Percentiles rank a stretch among this genome's conserved stretches.
Conservation (phyloP, 2,113 vertebrate species). For the Calidris pugnax region DNA sequence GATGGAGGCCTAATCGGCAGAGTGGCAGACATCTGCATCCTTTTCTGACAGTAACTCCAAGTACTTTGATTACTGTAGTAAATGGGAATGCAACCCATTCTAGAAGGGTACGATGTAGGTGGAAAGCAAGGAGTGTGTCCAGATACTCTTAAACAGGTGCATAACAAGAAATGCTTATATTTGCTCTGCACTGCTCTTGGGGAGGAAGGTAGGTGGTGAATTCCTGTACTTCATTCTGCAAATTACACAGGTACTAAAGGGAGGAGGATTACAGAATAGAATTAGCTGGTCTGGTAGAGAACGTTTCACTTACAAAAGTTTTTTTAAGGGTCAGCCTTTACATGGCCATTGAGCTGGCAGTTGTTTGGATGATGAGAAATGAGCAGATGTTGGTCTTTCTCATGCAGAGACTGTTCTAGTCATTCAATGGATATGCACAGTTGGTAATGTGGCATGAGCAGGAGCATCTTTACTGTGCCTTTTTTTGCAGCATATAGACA, state of each 20-base stretch:
- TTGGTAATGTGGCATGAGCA: background rate
- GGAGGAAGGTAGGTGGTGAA: constrained; percentile 39
- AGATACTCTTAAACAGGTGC: constrained; percentile 10
- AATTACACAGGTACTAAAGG: background rate
- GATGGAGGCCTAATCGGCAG: background rate
- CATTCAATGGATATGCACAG: background rate
- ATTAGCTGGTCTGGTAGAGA: background rate
- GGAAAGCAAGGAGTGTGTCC: background rate
- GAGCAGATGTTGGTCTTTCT: background rate
- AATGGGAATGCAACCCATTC: background rate
- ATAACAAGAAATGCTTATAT: background rate
- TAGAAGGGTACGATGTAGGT: background rate
- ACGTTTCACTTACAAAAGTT: background rate
- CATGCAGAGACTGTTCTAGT: background rate
- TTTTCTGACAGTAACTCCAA: background rate
- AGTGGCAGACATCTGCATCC: background rate
- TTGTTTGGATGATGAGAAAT: background rate
- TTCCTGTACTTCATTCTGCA: constrained; percentile 10
- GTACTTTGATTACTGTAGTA: background rate
- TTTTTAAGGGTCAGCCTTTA: background rate
- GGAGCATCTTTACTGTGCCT: background rate
- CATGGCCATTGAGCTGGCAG: background rate
- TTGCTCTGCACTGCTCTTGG: background rate
- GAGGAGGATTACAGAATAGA: constrained; percentile 10
- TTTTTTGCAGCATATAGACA: background rate